Evolutionary conservation across 2,113 vertebrate species (phyloP).

Genomic region (Meriones unguiculatus): DNA sequence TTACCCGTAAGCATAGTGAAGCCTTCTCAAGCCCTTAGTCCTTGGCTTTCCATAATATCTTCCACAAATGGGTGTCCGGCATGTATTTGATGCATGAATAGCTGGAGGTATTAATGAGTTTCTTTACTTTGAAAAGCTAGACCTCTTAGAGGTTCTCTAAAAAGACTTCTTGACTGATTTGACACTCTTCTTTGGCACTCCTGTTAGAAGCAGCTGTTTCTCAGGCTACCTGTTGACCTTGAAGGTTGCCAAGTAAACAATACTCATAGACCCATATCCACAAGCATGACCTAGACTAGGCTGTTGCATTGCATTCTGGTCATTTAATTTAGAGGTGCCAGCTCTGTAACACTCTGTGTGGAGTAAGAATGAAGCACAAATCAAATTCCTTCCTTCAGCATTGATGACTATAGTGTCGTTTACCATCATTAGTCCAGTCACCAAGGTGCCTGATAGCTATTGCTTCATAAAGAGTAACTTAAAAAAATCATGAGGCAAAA

Average conservation of each 20-base stretch:
- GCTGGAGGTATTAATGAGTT: not conserved
- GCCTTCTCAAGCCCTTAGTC: not conserved
- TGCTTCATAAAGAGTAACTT: conserved; percentile 10
- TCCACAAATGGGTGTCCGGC: not conserved
- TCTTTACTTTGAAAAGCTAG: conserved; percentile 7
- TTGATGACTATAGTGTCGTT: conserved; percentile 8
- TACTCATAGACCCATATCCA: not conserved
- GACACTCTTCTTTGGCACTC: not conserved
- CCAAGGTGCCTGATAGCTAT: not conserved
- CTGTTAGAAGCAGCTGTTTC: conserved; percentile 11
- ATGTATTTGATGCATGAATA: not conserved
- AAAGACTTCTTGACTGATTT: not conserved
- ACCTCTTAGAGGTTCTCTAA: not conserved
- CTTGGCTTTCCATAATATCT: not conserved
- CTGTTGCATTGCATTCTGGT: not conserved
- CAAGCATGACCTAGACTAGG: not conserved
- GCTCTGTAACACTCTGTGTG: not conserved
- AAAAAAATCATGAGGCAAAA: conserved; percentile 12
- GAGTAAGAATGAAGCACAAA: not conserved
- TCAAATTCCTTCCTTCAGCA: not conserved
- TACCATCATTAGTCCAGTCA: not conserved
- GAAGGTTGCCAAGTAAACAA: not conserved
- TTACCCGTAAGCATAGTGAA: not conserved
- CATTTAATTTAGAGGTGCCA: not conserved
- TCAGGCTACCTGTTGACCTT: not conserved